phyloP scores from a whole-genome alignment of 2,888 invertebrate genomes.

The Eretmocerus hayati region DNA sequence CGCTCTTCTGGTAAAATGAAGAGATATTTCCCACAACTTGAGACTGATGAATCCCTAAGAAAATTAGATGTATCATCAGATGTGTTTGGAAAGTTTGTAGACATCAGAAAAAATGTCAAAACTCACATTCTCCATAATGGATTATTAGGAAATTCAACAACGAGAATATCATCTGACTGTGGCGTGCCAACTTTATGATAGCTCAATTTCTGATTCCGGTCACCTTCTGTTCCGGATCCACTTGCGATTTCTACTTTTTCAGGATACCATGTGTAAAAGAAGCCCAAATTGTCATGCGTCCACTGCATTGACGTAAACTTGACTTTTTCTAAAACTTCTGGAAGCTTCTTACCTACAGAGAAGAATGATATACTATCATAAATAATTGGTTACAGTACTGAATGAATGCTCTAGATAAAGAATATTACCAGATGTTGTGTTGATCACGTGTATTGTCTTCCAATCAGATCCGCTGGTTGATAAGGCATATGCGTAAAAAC shows the following conservation, averaged over 20 bases:
- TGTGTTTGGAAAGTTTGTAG: neutral
- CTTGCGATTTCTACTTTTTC: constrained; percentile 77
- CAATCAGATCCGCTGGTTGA: constrained; percentile 95
- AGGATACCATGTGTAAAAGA: constrained; percentile 88
- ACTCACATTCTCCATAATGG: constrained; percentile 87
- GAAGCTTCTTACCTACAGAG: constrained; percentile 66
- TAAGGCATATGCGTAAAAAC: constrained; percentile 82
- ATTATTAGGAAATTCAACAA: constrained; percentile 84
- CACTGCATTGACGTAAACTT: constrained; percentile 89
- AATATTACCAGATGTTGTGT: constrained; percentile 61
- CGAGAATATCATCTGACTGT: constrained; percentile 79
- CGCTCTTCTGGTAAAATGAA: constrained; percentile 77
- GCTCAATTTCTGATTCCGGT: constrained; percentile 86
- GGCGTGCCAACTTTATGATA: constrained; percentile 84
- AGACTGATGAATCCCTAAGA: constrained; percentile 71
- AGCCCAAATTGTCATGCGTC: constrained; percentile 90
- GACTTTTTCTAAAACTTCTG: constrained; percentile 83
- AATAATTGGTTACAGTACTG: neutral
- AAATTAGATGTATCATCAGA: neutral
- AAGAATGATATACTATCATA: neutral
- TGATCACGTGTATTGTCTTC: constrained; percentile 80
- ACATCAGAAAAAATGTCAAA: too few species aligned
- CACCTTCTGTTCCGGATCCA: constrained; percentile 84
- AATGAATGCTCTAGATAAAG: neutral
- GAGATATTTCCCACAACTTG: constrained; percentile 87